Base-by-base conservation (phyloP, 2,797 vertebrate species). In the Crocidura indochinensis region DNA sequence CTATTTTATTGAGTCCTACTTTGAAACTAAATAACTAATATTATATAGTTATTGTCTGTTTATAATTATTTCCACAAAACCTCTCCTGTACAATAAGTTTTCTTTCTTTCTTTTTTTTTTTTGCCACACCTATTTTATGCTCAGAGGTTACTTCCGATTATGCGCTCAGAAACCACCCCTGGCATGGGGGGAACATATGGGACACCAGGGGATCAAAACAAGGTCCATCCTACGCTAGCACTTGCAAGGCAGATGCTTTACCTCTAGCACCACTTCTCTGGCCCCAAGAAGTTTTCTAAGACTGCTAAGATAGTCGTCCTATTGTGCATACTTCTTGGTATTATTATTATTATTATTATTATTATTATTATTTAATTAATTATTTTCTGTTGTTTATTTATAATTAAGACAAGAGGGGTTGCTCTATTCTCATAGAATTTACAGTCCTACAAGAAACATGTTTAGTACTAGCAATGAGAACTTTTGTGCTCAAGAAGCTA, bases 301-400 rank as follows among this genome's bases (percentile, higher is more conserved):
- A 65, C 27, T 75, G 14, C n/a, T 67, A 84, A 82, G 44, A 24
- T 75, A 53, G 14, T 87, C 27, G 15, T 88, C 91, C n/a, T 87
- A 9, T 93, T 81, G 2, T 92, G 75, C 20, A 1, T 0, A 49
- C 17, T 47, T 71, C 68, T 90, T 56, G 20, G 79, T 72, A 83
- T 71, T 87, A 62, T 85, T 71, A 20, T 60, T 60, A 19, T n/a
- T 75, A 0, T 83, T 72, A 83, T 75, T 87, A 62, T 85, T 71
- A 20, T 60, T 60, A 19, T n/a, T 75, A 0, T 91, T 74, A 82
- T 64, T 87, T 88, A 65, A 77, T 85, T 49, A 75, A 47, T 27
- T 84, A 31, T 64, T 88, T 72, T 27, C 79, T 67, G 53, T 78
- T 68, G 24, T 31, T 87, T 53, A 27, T 10, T 75, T 65, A 60